Conservation (phyloP, 2,888 invertebrate genomes). For the Endotricha flammealis region DNA sequence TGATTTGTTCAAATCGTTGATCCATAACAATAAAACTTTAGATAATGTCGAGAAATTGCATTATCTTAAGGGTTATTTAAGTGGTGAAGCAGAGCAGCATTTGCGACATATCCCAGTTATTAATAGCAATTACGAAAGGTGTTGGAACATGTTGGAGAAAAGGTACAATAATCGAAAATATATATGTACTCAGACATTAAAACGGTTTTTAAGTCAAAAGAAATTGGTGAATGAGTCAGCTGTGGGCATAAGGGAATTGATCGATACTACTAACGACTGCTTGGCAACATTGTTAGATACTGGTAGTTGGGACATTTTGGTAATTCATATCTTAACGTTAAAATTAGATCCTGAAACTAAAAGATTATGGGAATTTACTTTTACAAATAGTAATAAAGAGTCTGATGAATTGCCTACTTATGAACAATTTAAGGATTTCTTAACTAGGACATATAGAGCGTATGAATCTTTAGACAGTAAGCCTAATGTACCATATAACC, state of each 20-base stretch:
- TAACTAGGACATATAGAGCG: constrained; percentile 19
- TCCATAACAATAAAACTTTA: constrained; percentile 17
- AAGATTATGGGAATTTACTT: constrained; percentile 20
- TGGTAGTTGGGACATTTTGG: constrained; percentile 21
- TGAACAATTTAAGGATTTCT: constrained; percentile 17
- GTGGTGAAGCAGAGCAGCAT: constrained; percentile 17
- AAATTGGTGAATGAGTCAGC: constrained; percentile 10
- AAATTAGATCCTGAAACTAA: constrained; percentile 21
- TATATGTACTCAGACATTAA: constrained; percentile 12
- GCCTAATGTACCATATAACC: constrained; percentile 1
- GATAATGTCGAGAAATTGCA: constrained; percentile 21
- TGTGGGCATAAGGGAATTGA: constrained; percentile 12
- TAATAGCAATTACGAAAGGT: constrained; percentile 16
- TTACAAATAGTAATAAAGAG: constrained; percentile 1
- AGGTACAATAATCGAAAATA: constrained; percentile 22
- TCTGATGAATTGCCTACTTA: constrained; percentile 21
- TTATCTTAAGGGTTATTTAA: constrained; percentile 17
- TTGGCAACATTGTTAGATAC: constrained; percentile 13
- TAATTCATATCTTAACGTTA: constrained; percentile 15
- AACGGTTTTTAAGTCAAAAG: constrained; percentile 10
- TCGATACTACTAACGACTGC: constrained; percentile 16
- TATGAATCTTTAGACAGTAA: constrained; percentile 20
- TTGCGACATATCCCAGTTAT: constrained; percentile 19
- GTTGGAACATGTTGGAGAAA: constrained; percentile 18
- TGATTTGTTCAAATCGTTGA: constrained; percentile 19